Evolutionary conservation across 2,797 vertebrate species (phyloP), one percentile per base, ranked within the genome.

Genomic region (Chelon auratus): DNA sequence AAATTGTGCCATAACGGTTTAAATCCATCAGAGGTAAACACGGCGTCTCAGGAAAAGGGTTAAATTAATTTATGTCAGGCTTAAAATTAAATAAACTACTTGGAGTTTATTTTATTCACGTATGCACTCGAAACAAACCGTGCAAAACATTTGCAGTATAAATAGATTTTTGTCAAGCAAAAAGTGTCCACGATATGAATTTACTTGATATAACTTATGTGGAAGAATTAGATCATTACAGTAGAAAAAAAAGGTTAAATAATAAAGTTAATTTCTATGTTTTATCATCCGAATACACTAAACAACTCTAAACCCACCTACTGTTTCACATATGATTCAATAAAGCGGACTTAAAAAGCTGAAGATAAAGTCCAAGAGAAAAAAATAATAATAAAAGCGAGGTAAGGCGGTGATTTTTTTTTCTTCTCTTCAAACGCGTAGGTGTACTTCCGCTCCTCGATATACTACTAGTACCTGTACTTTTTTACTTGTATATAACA

Each of bases 401-500:
- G 57, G 77, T 50, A 60, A 75, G 52, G 61, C 50, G n/a, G 65
- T 14, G 12, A 71, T 80, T 85, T 84, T 79, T 76, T 80, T 87
- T 81, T 60, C 64, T 61, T 62, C 68, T 90, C 88, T 91, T 92
- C 78, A 88, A 71, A 87, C 18, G 90, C 75, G 85, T 83, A 87
- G 90, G 88, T 93, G 92, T 92, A 84, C 84, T 81, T 93, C 84
- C 87, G 85, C 83, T 78, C 92, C 80, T 91, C 84, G 91, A 87
- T 85, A 82, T 88, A 90, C 82, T 75, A 78, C 78, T 54, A 80
- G 74, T 83, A 91, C 93, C 91, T 88, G 91, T 91, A 95, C 94
- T 93, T 95, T 26, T 94, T 84, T 87, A 91, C 82, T 93, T 85
- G 89, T 90, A 87, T 91, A 91, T 94, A 94, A 94, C 91, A 87